Evolutionary conservation across 2,888 invertebrate species (phyloP).

Genomic region (Yponomeuta plumbellus): DNA sequence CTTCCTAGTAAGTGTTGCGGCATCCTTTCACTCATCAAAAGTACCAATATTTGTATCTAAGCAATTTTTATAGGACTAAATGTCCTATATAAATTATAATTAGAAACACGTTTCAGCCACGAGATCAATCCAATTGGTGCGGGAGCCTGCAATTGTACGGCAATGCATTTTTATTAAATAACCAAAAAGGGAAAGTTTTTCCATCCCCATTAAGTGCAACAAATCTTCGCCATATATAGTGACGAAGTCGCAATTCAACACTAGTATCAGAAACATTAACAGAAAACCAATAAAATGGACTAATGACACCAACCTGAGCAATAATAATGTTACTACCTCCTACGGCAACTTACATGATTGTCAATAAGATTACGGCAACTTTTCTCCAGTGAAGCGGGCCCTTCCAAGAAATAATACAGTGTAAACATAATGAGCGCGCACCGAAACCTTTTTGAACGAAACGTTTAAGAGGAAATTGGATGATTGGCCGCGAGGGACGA

Average conservation of each 20-base stretch:
- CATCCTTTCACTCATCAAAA: no score
- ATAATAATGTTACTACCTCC: not conserved
- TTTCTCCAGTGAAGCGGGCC: not conserved
- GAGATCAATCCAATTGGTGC: not conserved
- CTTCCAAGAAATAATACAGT: constrained; percentile 41
- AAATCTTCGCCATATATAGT: no score
- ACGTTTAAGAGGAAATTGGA: constrained; percentile 52
- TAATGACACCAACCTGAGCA: not conserved
- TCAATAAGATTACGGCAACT: not conserved
- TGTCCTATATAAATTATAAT: constrained; percentile 12
- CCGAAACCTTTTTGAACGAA: constrained; percentile 43
- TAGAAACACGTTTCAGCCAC: not conserved
- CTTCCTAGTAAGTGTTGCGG: no score
- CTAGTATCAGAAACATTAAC: no score
- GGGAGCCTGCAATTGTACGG: not conserved
- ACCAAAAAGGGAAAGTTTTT: not conserved
- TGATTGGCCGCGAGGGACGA: constrained; percentile 40
- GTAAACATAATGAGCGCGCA: constrained; percentile 52
- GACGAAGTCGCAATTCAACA: no score
- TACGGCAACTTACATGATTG: not conserved
- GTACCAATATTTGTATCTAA: no score
- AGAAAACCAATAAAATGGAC: no score
- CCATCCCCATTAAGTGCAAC: no score
- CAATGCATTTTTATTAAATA: not conserved
- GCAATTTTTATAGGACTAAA: no score